phyloP scores from a whole-genome alignment of 1,140 invertebrate species.

The Amyelois transitella region DNA sequence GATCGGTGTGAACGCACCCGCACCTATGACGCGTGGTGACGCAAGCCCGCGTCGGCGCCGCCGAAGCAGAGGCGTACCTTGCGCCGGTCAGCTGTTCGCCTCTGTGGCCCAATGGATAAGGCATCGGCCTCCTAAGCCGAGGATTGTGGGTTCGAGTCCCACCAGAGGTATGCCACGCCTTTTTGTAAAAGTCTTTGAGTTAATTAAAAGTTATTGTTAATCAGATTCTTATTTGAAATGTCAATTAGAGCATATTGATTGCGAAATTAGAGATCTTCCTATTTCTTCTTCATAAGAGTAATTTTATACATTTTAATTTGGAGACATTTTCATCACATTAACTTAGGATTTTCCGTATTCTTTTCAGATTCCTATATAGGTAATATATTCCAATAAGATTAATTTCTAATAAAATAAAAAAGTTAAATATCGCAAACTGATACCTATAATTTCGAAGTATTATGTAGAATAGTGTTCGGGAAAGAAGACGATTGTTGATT shows the following conservation, averaged over 20 bases:
- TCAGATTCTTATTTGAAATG: background rate
- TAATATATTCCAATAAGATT: too few species aligned
- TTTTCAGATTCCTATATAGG: too few species aligned
- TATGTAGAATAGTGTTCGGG: too few species aligned
- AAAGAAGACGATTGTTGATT: too few species aligned
- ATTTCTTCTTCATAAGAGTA: too few species aligned
- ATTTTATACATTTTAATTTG: too few species aligned
- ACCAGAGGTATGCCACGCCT: constrained; percentile 77
- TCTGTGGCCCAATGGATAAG: constrained; percentile 85
- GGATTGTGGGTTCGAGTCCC: constrained; percentile 85
- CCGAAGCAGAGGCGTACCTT: constrained; percentile 24
- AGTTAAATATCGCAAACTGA: too few species aligned
- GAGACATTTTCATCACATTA: too few species aligned
- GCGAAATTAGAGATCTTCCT: background rate
- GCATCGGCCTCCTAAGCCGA: constrained; percentile 84
- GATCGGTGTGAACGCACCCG: constrained; percentile 25
- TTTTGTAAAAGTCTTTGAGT: constrained; percentile 21
- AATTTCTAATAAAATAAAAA: too few species aligned
- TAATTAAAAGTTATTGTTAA: background rate
- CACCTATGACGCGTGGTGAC: constrained; percentile 42
- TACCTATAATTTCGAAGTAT: too few species aligned
- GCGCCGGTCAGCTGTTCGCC: constrained; percentile 58
- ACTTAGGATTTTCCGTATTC: too few species aligned
- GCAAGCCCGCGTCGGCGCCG: constrained; percentile 31
- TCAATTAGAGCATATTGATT: background rate